Conservation (phyloP, 1,140 invertebrate species). For the Heterodera carotae region DNA sequence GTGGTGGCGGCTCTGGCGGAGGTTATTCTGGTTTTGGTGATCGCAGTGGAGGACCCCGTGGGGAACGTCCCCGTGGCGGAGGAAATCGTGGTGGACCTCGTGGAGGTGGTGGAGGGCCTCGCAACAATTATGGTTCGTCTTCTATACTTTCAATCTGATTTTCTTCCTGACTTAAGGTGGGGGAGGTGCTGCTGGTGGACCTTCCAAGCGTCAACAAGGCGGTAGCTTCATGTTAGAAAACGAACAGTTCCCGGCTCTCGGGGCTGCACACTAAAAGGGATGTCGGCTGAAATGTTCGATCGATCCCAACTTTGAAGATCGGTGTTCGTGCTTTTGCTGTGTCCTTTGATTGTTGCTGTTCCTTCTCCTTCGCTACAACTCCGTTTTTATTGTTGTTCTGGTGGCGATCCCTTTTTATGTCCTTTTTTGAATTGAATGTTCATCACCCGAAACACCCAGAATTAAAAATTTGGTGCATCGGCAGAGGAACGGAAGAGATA, state of each 20-base stretch:
- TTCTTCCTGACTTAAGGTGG: not conserved
- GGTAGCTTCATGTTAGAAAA: constrained; percentile 26
- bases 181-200: constrained; percentile 17
- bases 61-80: not conserved
- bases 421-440: not conserved
- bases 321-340: constrained; percentile 2
- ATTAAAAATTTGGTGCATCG: not conserved
- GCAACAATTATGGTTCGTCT: not conserved
- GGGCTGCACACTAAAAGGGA: not conserved
- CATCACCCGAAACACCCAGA: not conserved
- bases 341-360: constrained; percentile 1
- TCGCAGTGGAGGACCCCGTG: not conserved
- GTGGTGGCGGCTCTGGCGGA: not conserved
- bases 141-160: no score
- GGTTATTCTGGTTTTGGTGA: constrained; percentile 8
- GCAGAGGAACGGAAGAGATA: not conserved
- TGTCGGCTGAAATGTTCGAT: not conserved
- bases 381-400: constrained; percentile 11
- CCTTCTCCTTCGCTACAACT: not conserved
- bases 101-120: constrained; percentile 7
- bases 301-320: no score
- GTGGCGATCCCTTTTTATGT: not conserved
- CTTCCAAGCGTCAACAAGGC: constrained; percentile 16
- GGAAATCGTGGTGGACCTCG: constrained; percentile 7
- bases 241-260: constrained; percentile 28